Evolutionary conservation across 2,888 invertebrate species (phyloP).

Genomic region (Pachycephus smyrnensis): DNA sequence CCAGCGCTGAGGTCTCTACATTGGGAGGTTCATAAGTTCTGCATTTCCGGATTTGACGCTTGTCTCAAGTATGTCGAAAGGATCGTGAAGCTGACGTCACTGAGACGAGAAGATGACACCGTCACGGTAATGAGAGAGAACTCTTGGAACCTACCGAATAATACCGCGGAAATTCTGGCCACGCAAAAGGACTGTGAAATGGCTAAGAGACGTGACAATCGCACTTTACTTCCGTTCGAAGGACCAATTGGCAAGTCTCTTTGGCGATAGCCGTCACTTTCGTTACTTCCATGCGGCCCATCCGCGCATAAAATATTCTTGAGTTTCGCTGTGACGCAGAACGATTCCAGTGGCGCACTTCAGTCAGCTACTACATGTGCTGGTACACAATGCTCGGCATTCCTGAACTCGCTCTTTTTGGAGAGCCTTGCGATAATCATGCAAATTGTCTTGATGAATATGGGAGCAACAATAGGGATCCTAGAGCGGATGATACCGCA

Average conservation of each 20-base stretch:
- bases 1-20: constrained; percentile 72
- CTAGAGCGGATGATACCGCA: constrained; percentile 70
- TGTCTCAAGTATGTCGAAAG: constrained; percentile 72
- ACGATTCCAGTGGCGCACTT: constrained; percentile 73
- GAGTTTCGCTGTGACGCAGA: constrained; percentile 54
- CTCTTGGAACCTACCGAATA: constrained; percentile 63
- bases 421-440: constrained; percentile 74
- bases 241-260: constrained; percentile 63
- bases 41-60: constrained; percentile 69
- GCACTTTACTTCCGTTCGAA: constrained; percentile 70
- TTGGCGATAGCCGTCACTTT: neutral
- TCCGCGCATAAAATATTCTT: constrained; percentile 21
- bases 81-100: constrained; percentile 62
- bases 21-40: constrained; percentile 73
- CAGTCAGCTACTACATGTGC: constrained; percentile 77
- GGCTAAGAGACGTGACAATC: constrained; percentile 66
- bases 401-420: constrained; percentile 69
- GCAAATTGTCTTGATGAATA: constrained; percentile 70
- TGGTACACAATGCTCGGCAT: constrained; percentile 74
- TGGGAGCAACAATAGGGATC: constrained; percentile 69
- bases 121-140: constrained; percentile 67
- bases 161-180: constrained; percentile 62
- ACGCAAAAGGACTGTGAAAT: constrained; percentile 69
- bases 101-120: constrained; percentile 70
- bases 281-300: neutral